Percentiles rank a stretch among this genome's conserved stretches.
Conservation (phyloP, 2,113 vertebrate species). For the Ameiurus melas region DNA sequence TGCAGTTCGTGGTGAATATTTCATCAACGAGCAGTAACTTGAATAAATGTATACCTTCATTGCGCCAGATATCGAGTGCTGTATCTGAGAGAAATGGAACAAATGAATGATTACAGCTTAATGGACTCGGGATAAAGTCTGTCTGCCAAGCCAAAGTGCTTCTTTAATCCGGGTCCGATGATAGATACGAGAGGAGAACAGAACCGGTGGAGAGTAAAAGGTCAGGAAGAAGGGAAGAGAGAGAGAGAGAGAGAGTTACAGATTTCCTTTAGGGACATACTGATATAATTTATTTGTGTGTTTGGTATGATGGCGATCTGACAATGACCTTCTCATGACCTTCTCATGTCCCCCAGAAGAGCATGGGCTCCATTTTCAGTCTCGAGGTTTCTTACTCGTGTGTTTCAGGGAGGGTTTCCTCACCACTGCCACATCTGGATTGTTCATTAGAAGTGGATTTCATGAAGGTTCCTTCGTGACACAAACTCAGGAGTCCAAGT, state of each 20-base stretch:
- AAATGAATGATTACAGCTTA: background rate
- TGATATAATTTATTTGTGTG: background rate
- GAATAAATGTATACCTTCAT: constrained; percentile 2
- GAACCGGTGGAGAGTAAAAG: background rate
- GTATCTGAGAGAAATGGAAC: background rate
- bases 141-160: background rate
- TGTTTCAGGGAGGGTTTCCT: background rate
- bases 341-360: background rate
- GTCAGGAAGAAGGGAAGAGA: background rate
- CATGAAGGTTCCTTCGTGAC: background rate
- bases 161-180: background rate
- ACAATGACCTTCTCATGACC: background rate
- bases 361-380: background rate
- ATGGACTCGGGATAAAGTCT: background rate
- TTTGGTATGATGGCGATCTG: background rate
- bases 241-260: background rate
- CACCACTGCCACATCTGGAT: background rate
- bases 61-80: background rate
- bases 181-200: background rate
- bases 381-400: background rate
- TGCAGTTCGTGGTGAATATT: background rate
- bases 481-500: background rate
- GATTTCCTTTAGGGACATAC: background rate
- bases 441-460: background rate
- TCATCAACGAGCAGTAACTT: background rate